phyloP scores from a whole-genome alignment of 2,888 invertebrate species.

The Andrena chrysosceles region DNA sequence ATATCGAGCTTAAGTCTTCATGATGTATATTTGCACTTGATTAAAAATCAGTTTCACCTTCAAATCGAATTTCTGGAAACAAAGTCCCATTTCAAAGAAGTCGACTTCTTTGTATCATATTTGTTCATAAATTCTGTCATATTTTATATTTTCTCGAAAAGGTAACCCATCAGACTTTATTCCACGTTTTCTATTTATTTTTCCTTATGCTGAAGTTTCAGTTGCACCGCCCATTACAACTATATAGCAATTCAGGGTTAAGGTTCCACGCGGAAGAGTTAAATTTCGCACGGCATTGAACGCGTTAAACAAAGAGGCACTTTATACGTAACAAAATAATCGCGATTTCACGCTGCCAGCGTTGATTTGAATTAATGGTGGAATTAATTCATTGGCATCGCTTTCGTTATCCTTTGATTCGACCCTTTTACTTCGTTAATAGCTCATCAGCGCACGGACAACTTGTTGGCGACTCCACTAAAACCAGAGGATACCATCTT shows the following conservation, averaged over 20 bases:
- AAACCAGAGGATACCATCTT: background rate
- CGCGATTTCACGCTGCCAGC: background rate
- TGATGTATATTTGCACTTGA: no score
- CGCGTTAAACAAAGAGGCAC: background rate
- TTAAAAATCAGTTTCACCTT: no score
- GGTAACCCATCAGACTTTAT: no score
- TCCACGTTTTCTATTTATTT: no score
- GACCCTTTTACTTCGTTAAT: background rate
- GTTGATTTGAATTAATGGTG: background rate
- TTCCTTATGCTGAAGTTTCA: background rate
- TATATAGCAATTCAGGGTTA: slow-evolving; percentile 1
- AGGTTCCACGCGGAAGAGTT: slow-evolving; percentile 20
- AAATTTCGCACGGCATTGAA: slow-evolving; percentile 16
- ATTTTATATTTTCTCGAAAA: no score
- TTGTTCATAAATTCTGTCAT: no score
- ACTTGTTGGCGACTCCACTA: background rate
- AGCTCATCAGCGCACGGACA: background rate
- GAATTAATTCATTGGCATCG: background rate
- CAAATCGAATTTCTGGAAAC: no score
- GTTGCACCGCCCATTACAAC: no score
- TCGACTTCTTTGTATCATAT: no score
- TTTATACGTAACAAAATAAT: background rate
- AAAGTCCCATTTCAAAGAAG: no score
- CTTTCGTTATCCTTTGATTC: background rate
- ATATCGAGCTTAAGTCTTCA: no score